phyloP scores from a whole-genome alignment of 1,140 invertebrate species.

The Pseudobourletiella spinata region DNA sequence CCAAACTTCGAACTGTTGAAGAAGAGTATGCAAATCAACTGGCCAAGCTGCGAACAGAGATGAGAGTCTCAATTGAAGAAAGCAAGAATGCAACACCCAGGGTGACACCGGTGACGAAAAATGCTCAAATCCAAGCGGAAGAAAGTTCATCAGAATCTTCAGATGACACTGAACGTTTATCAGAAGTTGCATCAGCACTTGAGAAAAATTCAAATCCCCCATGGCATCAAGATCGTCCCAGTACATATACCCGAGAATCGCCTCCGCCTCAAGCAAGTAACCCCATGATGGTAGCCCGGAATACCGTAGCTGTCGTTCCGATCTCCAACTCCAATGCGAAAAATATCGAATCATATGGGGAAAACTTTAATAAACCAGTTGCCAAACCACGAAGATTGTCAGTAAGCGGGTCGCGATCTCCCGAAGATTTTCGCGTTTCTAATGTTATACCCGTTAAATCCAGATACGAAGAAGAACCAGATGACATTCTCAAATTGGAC shows the following conservation, averaged over 20 bases:
- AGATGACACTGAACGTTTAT: not conserved
- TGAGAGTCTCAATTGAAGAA: constrained; percentile 2
- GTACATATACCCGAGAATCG: not conserved
- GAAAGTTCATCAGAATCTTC: not conserved
- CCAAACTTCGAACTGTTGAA: constrained; percentile 14
- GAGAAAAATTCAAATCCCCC: no score
- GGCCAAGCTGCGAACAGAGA: constrained; percentile 15
- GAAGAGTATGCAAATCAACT: constrained; percentile 17
- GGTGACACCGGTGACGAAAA: not conserved
- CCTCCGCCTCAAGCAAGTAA: not conserved
- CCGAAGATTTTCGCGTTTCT: no score
- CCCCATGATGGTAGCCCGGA: not conserved
- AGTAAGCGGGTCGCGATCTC: not conserved
- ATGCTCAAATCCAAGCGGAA: not conserved
- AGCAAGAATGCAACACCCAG: not conserved
- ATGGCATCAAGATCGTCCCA: not conserved
- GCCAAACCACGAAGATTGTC: constrained; percentile 10
- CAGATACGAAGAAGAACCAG: constrained; percentile 12
- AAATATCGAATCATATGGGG: not conserved
- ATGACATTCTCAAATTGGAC: constrained; percentile 3
- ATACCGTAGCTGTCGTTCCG: not conserved
- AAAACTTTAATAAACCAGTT: constrained; percentile 2
- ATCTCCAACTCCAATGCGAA: not conserved
- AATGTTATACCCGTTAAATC: not conserved
- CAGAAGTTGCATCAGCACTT: no score